Evolutionary conservation across 92 coral and sea anemone species (phyloP).

Genomic region (Scolanthus callimorphus): DNA sequence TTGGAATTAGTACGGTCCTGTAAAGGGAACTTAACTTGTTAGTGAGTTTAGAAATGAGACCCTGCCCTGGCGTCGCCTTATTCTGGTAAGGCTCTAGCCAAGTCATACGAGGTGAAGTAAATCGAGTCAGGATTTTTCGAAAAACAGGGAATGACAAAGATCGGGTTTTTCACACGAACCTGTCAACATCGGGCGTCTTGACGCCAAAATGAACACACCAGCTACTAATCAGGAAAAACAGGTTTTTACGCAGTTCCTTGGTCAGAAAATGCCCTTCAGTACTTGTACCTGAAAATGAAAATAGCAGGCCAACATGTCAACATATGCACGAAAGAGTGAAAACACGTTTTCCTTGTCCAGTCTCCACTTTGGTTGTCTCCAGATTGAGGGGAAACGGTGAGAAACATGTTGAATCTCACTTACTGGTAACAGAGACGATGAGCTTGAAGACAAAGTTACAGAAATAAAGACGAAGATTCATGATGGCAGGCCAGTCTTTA

Average conservation of each 20-base stretch:
- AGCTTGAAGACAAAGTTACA: slow-evolving; percentile 83
- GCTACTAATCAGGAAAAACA: slow-evolving; percentile 93
- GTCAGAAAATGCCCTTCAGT: slow-evolving; percentile 66
- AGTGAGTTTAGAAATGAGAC: too few species aligned
- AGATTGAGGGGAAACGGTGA: neutral
- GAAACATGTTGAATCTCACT: slow-evolving; percentile 14
- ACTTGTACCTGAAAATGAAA: too few species aligned
- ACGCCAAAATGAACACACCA: slow-evolving; percentile 95
- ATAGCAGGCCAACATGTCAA: too few species aligned
- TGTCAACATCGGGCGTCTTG: slow-evolving; percentile 69
- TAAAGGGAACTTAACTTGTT: too few species aligned
- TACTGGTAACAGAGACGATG: slow-evolving; percentile 89
- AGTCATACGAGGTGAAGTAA: too few species aligned
- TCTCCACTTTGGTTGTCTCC: too few species aligned
- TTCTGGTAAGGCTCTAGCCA: too few species aligned
- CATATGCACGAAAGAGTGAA: too few species aligned
- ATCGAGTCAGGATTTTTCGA: too few species aligned
- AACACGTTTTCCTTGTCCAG: slow-evolving; percentile 11
- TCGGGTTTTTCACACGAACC: too few species aligned
- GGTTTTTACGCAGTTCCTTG: slow-evolving; percentile 70
- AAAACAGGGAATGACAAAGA: too few species aligned
- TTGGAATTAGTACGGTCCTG: slow-evolving; percentile 74
- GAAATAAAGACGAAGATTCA: slow-evolving; percentile 83
- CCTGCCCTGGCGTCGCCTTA: too few species aligned
- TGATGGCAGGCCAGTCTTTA: slow-evolving; percentile 89